Evolutionary conservation across 2,797 vertebrate species (phyloP).

Genomic region (Petrocephalus schoutedeni): DNA sequence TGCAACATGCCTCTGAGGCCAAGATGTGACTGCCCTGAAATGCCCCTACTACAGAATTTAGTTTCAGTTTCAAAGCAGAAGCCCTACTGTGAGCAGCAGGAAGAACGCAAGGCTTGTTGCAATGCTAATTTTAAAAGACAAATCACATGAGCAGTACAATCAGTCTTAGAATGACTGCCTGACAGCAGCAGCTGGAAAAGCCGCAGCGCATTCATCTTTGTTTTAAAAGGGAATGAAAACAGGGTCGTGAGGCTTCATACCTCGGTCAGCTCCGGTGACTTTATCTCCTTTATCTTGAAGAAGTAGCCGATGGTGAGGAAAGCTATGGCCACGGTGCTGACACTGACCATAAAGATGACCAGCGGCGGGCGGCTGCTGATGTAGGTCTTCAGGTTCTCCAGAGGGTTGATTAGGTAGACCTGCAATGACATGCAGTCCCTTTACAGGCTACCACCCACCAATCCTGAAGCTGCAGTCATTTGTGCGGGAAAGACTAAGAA

Average conservation of each 20-base stretch:
- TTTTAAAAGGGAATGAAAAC: not conserved
- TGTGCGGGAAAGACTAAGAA: not conserved
- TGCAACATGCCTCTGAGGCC: not conserved
- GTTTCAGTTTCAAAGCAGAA: slow-evolving; percentile 14
- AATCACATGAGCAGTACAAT: not conserved
- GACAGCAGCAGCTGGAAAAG: not conserved
- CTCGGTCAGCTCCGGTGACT: slow-evolving; percentile 92
- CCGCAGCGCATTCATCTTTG: not conserved
- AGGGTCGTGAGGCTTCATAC: slow-evolving; percentile 47
- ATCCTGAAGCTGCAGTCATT: not conserved
- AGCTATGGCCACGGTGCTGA: slow-evolving; percentile 94
- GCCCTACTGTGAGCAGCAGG: not conserved
- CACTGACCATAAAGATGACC: slow-evolving; percentile 98
- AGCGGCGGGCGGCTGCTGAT: slow-evolving; percentile 90
- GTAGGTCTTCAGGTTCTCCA: slow-evolving; percentile 92
- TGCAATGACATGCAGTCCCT: slow-evolving; percentile 42
- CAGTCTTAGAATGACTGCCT: not conserved
- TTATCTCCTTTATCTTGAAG: slow-evolving; percentile 99
- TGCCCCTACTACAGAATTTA: not conserved
- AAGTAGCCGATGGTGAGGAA: slow-evolving; percentile 97
- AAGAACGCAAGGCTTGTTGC: not conserved
- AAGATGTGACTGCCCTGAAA: not conserved
- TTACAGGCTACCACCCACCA: not conserved
- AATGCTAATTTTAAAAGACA: slow-evolving; percentile 15
- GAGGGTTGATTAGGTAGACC: slow-evolving; percentile 81